A percentile compares a stretch with the other conserved stretches of the same genome.
Evolutionary conservation across 2,888 invertebrate genomes (phyloP).

Genomic region (Melipona bicolor): DNA sequence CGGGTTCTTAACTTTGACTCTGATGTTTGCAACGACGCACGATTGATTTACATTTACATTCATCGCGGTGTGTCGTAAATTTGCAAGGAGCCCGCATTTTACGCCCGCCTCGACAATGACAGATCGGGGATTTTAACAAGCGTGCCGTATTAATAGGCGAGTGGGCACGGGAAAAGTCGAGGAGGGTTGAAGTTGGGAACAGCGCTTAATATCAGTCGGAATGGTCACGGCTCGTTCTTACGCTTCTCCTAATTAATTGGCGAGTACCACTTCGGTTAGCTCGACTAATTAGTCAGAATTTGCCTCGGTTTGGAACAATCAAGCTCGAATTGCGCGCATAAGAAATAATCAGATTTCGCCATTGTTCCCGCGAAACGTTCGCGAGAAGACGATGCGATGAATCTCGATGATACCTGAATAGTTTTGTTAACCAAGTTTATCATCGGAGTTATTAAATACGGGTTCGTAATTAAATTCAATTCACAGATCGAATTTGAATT

Average conservation of each 20-base stretch:
- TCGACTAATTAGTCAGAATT: constrained; percentile 14
- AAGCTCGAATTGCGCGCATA: neutral
- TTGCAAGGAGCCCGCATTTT: neutral
- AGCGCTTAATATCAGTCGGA: constrained; percentile 12
- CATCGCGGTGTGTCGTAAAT: neutral
- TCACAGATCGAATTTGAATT: too few species aligned
- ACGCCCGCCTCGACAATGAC: too few species aligned
- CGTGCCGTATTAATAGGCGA: neutral
- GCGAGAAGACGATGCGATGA: neutral
- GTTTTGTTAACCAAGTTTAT: neutral
- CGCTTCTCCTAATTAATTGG: constrained; percentile 10
- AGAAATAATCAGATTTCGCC: neutral
- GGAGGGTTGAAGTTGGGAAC: neutral
- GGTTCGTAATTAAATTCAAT: too few species aligned
- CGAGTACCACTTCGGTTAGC: neutral
- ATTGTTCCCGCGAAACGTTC: neutral
- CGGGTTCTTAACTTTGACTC: too few species aligned
- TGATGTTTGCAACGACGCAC: neutral
- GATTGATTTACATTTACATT: neutral
- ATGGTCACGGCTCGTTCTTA: constrained; percentile 8
- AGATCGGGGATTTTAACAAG: neutral
- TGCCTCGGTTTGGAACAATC: neutral
- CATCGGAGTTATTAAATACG: neutral
- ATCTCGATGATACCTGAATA: neutral
- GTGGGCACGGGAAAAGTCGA: neutral